Evolutionary conservation across 2,888 invertebrate species (phyloP), one percentile per base, ranked within the genome.

Genomic region (Machimus rusticus): DNA sequence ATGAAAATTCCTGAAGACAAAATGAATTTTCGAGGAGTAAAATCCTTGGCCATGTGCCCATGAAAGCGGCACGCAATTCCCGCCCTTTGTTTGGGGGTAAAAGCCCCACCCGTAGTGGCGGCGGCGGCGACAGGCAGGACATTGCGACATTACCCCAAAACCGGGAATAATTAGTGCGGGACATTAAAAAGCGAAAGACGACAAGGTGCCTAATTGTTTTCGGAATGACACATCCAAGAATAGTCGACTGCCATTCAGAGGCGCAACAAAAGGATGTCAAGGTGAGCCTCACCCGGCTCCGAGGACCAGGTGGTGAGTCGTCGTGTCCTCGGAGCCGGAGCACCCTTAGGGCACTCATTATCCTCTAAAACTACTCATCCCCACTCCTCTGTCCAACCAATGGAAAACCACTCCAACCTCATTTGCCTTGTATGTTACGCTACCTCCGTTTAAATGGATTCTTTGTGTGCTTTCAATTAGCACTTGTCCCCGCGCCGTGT

Each of bases 191-290:
- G 66, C 19, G 66, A 66, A 66, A 66, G 28, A 66, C 66, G 66
- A 66, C 66, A 66, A 66, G 28, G 23, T 66, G 19, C 66, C 78
- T 78, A 78, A 78, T 78, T 78, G 78, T 78, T 78, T 78, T 78
- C 23, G 43, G 78, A 78, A 78, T 39, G 23, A 23, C 78, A 43
- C 39, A n/a, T 23, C 23, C 43, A 34, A 39, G 77, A 76, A 77
- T 77, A 39, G 43, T 9, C 43, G 43, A 14, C 43, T 46, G 66
- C 8, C 23, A 66, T 66, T 66, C 66, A 66, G 23, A 43, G 37
- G 37, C 37, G 39, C 14, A 12, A 78, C 78, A 43, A 39, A 78
- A 78, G 39, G 16, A 78, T 78, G 78, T 78, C 78, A 78, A 78
- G 78, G 78, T 78, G 12, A 78, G 5, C 0, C 14, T 78, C 43